Evolutionary conservation across 92 coral and sea anemone species (phyloP), one percentile per base, ranked within the genome.

Genomic region (Epizoanthus fatuus): DNA sequence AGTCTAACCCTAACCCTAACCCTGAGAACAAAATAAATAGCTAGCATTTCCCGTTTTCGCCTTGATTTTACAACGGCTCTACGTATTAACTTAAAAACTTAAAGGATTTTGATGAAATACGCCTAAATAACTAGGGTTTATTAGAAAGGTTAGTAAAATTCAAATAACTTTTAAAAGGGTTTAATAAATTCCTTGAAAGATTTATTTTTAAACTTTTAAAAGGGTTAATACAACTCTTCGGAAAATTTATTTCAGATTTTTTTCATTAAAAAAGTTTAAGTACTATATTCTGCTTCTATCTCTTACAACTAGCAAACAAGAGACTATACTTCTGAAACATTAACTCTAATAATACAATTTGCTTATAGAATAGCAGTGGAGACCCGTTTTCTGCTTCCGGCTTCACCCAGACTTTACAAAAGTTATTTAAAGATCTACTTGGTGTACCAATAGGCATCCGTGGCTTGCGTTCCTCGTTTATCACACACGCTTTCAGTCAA

Each of bases 391-490:
- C 40, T 47, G 35, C 62, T 1, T 72, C 77, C 1, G 7, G 62
- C 17, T 72, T 72, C 15, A 72, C 77, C 39, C 60, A 47, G 60
- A 0, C 15, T 60, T 2, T 72, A 8, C 77, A 72, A 72, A 72
- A 11, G 42, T 19, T 72, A 49, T 72, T 72, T 19, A 72, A 51
- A 51, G 12, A 10, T 7, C 60, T 72, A n/a, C 59, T 72, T 51
- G 78, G 78, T n/a, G 78, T 72, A 72, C 78, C 78, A 17, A n/a
- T 72, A 1, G 78, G 78, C 62, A 11, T 72, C 51, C 78, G 78
- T 72, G 37, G 16, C 17, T 49, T 72, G 78, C 78, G 78, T 20
- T 72, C 78, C 11, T 72, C 78, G 17, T 72, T 72, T 19, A 72
- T 72, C 15, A 51, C 78, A n/a, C 78, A 72, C 78, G 78, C 78